A percentile compares a stretch with the other conserved stretches of the same genome.
These are phyloP conservation scores for Pimephales promelas DNA, from an alignment of 2,113 vertebrate genomes.

Conservation along the genomic window DNA sequence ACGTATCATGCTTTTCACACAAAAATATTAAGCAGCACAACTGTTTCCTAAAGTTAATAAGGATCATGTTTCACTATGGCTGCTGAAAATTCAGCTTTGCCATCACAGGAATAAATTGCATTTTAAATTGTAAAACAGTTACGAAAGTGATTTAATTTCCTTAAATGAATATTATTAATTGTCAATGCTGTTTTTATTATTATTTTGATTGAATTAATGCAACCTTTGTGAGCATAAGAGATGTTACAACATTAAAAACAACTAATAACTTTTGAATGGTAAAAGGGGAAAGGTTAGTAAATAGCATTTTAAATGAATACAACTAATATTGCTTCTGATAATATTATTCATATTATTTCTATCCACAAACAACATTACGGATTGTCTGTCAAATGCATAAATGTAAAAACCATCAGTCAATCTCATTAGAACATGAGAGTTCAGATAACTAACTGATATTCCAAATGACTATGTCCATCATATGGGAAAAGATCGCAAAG, in stretches of 20 bases:
- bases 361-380: neutral
- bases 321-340: neutral
- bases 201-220: too few relatives aligned
- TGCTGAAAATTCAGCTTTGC: too few relatives aligned
- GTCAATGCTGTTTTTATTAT: too few relatives aligned
- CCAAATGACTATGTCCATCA: neutral
- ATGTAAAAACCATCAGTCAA: neutral
- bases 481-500: neutral
- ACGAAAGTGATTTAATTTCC: too few relatives aligned
- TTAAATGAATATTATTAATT: too few relatives aligned
- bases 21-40: too few relatives aligned
- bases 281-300: neutral
- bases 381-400: neutral
- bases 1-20: too few relatives aligned
- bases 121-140: too few relatives aligned
- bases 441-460: conserved; percentile 1
- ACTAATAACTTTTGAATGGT: neutral
- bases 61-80: too few relatives aligned
- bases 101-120: too few relatives aligned
- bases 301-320: neutral
- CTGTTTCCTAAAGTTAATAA: too few relatives aligned
- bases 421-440: neutral
- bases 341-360: neutral
- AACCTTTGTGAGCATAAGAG: neutral
- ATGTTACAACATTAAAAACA: neutral